Percentiles rank a stretch among this genome's conserved stretches.
These are phyloP conservation scores for Leucoma salicis DNA, from an alignment of 2,888 invertebrate genomes.

Conservation along the genomic window DNA sequence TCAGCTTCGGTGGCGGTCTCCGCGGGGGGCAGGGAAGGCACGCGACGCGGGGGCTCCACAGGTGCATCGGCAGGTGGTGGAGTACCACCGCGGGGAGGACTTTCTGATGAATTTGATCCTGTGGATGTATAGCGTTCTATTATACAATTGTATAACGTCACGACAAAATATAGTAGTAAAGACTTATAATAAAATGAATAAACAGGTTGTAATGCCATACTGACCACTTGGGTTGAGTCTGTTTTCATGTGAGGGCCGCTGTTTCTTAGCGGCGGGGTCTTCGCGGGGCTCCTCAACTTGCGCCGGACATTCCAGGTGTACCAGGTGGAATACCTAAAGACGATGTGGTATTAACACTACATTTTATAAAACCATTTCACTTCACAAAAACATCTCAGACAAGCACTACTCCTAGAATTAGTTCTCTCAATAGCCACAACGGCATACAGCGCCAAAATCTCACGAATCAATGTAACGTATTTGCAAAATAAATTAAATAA, in stretches of 20 bases:
- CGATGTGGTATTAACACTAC: too few relatives aligned
- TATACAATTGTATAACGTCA: too few relatives aligned
- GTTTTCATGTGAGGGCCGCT: conserved; percentile 42
- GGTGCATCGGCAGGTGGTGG: conserved; percentile 7
- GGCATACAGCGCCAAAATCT: too few relatives aligned
- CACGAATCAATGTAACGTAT: too few relatives aligned
- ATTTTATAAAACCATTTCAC: not conserved
- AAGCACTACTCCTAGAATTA: too few relatives aligned
- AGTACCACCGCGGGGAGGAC: conserved; percentile 7
- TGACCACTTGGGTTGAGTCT: conserved; percentile 39
- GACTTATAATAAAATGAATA: too few relatives aligned
- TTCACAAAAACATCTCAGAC: too few relatives aligned
- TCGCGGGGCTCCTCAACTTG: conserved; percentile 77
- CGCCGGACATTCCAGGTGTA: conserved; percentile 98
- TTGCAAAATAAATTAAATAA: too few relatives aligned
- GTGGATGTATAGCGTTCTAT: not conserved
- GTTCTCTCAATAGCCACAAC: too few relatives aligned
- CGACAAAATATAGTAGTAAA: too few relatives aligned
- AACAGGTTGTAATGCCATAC: too few relatives aligned
- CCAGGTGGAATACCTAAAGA: conserved; percentile 97
- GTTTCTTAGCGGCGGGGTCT: conserved; percentile 59
- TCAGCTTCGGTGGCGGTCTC: conserved; percentile 78
- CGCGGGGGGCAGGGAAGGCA: conserved; percentile 54
- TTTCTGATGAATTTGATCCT: conserved; percentile 7
- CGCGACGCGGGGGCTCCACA: conserved; percentile 12